A percentile compares a stretch with the other conserved stretches of the same genome.
Conservation (phyloP, 2,797 vertebrate species). For the Hydrophis major region DNA sequence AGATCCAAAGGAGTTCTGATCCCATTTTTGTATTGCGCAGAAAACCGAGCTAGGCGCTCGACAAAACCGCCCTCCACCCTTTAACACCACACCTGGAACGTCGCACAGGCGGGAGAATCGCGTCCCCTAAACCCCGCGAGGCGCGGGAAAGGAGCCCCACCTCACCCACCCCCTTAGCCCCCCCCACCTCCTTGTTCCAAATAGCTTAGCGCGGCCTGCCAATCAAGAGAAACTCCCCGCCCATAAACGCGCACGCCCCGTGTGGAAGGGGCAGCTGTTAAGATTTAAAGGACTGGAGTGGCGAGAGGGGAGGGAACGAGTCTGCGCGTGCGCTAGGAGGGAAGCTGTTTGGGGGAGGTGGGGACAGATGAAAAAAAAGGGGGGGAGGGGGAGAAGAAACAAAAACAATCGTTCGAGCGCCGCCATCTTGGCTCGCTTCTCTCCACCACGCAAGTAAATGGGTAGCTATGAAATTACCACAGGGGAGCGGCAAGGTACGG, state of each 20-base stretch:
- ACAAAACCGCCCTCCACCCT: neutral
- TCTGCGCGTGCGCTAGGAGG: neutral
- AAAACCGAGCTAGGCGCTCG: too few species aligned
- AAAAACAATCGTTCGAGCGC: constrained; percentile 78
- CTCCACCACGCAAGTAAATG: constrained; percentile 67
- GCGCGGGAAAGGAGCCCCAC: neutral
- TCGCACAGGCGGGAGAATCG: neutral
- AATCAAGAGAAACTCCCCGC: neutral
- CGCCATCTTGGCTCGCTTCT: constrained; percentile 80
- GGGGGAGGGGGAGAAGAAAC: constrained; percentile 68
- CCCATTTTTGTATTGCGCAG: neutral
- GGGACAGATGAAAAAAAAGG: constrained; percentile 13
- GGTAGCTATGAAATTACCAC: constrained; percentile 70
- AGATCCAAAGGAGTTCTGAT: neutral
- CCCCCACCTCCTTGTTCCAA: neutral
- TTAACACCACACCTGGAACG: neutral
- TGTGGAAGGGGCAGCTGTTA: neutral
- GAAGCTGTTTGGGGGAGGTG: neutral
- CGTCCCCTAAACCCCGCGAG: neutral
- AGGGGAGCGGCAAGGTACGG: constrained; percentile 59
- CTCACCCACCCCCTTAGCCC: neutral
- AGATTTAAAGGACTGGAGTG: neutral
- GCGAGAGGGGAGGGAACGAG: too few species aligned
- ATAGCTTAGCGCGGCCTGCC: neutral
- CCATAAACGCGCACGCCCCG: neutral